Conservation (phyloP, 2,888 invertebrate genomes). For the Vesta saturnalis region DNA sequence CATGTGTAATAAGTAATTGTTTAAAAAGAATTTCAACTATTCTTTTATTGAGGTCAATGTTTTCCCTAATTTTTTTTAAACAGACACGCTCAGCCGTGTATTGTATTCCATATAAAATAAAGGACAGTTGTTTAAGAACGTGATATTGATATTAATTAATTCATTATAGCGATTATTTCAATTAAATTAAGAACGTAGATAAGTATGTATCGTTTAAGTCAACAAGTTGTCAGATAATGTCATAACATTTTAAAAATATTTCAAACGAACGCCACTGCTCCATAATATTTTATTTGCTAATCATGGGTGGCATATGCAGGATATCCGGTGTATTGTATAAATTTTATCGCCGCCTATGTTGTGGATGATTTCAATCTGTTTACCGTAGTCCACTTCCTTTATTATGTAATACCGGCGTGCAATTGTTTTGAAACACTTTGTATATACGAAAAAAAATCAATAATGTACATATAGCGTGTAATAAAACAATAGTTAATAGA, state of each 20-base stretch:
- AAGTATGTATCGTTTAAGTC: not conserved
- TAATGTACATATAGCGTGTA: too few species aligned
- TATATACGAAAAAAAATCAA: not conserved
- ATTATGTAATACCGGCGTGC: not conserved
- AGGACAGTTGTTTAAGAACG: conserved; percentile 24
- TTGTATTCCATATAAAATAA: conserved; percentile 25
- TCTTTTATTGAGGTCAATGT: conserved; percentile 59
- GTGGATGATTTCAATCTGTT: not conserved
- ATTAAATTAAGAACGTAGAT: not conserved
- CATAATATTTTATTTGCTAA: conserved; percentile 5
- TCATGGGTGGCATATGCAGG: conserved; percentile 9
- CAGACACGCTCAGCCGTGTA: conserved; percentile 41
- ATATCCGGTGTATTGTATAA: conserved; percentile 13
- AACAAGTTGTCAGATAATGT: conserved; percentile 2
- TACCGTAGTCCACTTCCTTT: conserved; percentile 5
- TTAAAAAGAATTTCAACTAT: conserved; percentile 57
- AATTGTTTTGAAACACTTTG: not conserved
- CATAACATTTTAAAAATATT: not conserved
- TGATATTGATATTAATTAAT: conserved; percentile 24
- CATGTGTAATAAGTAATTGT: conserved; percentile 48
- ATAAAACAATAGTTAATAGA: too few species aligned
- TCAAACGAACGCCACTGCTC: not conserved
- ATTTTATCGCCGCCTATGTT: conserved; percentile 1
- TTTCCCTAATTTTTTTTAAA: conserved; percentile 55
- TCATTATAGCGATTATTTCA: not conserved